phyloP scores from a whole-genome alignment of 2,113 vertebrate genomes.

The Psephotus haematonotus region DNA sequence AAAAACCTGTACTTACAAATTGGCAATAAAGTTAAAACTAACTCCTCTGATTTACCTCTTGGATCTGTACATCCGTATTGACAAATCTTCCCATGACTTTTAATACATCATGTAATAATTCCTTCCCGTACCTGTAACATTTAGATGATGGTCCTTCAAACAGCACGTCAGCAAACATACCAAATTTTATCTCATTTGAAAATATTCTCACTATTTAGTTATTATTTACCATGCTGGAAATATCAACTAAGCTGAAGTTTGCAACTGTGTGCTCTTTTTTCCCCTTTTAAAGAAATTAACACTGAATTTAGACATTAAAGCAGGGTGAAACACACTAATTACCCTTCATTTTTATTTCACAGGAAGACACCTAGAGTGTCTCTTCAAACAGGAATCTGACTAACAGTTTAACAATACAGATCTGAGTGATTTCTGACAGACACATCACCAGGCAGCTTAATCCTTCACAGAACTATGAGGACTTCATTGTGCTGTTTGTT shows the following conservation, averaged over 20 bases:
- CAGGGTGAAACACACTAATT: neutral
- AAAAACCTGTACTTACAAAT: neutral
- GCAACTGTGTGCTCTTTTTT: neutral
- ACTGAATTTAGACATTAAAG: neutral
- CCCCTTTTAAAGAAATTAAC: neutral
- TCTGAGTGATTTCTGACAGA: neutral
- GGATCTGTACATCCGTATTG: slow-evolving; percentile 71
- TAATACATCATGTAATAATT: slow-evolving; percentile 33
- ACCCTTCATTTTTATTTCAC: neutral
- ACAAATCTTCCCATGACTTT: slow-evolving; percentile 52
- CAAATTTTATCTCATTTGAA: neutral
- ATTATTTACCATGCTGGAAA: neutral
- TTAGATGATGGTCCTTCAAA: neutral
- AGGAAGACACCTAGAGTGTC: neutral
- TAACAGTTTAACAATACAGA: neutral
- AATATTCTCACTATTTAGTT: neutral
- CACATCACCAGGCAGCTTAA: neutral
- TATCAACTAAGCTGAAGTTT: neutral
- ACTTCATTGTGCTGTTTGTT: neutral
- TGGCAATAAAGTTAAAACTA: neutral
- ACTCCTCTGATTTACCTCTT: slow-evolving; percentile 65
- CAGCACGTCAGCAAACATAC: neutral
- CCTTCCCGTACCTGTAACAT: slow-evolving; percentile 62
- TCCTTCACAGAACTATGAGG: neutral
- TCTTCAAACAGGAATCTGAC: neutral